Conservation (phyloP, 1,140 invertebrate genomes). For the Globodera ellingtonae region DNA sequence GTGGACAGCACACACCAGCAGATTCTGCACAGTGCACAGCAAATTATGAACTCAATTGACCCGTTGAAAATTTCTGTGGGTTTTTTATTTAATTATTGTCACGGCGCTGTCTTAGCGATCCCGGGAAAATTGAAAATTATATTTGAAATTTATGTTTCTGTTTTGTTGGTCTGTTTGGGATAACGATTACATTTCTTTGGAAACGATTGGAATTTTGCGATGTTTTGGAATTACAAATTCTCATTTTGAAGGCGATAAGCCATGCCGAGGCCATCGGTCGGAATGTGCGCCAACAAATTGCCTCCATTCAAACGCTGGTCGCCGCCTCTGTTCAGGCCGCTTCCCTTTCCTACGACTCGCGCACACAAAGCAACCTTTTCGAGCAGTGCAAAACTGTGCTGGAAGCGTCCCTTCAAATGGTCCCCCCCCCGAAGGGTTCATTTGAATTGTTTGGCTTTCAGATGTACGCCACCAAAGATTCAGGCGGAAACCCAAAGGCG, state of each 20-base stretch:
- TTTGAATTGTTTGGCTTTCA: neutral
- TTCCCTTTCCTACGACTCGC: constrained; percentile 81
- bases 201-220: constrained; percentile 51
- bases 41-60: constrained; percentile 52
- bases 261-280: constrained; percentile 92
- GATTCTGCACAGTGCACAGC: constrained; percentile 57
- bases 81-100: neutral
- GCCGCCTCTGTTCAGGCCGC: constrained; percentile 80
- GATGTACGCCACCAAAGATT: constrained; percentile 81
- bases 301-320: constrained; percentile 82
- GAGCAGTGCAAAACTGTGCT: constrained; percentile 91
- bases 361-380: constrained; percentile 82
- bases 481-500: constrained; percentile 84
- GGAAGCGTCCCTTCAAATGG: constrained; percentile 79
- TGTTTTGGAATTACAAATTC: constrained; percentile 69
- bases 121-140: no score
- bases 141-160: no score
- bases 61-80: constrained; percentile 72
- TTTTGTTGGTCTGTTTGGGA: no score
- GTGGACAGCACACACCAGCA: constrained; percentile 62
- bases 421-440: neutral
- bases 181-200: neutral
- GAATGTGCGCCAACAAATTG: constrained; percentile 78
- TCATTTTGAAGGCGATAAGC: constrained; percentile 76
- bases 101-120: no score